Percentiles rank a stretch among this genome's conserved stretches.
Conservation (phyloP, 1,140 invertebrate genomes). For the Rhynchophorus ferrugineus region DNA sequence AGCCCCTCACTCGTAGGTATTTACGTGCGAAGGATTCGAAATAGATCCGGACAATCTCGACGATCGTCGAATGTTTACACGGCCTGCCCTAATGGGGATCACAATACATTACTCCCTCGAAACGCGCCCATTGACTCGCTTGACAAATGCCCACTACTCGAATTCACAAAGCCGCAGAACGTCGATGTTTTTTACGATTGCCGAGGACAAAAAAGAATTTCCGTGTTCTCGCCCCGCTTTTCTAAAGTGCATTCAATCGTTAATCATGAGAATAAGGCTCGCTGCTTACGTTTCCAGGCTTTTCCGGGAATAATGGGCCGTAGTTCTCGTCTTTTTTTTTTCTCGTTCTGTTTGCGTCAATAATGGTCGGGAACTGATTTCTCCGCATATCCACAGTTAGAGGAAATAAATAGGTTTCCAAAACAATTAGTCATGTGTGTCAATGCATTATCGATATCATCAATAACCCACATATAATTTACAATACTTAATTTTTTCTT, state of each 20-base stretch:
- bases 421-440: no score
- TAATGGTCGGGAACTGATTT: no score
- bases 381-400: no score
- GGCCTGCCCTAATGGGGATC: constrained; percentile 32
- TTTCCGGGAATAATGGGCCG: constrained; percentile 26
- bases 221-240: constrained; percentile 37
- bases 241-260: constrained; percentile 38
- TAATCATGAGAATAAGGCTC: constrained; percentile 37
- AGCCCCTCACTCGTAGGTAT: neutral
- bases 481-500: no score
- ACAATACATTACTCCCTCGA: constrained; percentile 34
- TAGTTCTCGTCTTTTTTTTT: constrained; percentile 4
- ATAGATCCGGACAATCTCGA: constrained; percentile 11
- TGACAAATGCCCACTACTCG: constrained; percentile 37
- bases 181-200: constrained; percentile 35
- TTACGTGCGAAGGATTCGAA: neutral
- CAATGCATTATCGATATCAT: no score
- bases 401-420: no score
- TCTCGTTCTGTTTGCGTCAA: neutral
- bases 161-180: constrained; percentile 31
- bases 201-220: constrained; percentile 35
- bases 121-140: constrained; percentile 30
- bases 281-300: constrained; percentile 27
- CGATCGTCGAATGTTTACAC: constrained; percentile 22
- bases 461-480: no score